These are phyloP conservation scores for Dascillus cervinus DNA, from an alignment of 2,888 invertebrate species.

Conservation along the genomic window DNA sequence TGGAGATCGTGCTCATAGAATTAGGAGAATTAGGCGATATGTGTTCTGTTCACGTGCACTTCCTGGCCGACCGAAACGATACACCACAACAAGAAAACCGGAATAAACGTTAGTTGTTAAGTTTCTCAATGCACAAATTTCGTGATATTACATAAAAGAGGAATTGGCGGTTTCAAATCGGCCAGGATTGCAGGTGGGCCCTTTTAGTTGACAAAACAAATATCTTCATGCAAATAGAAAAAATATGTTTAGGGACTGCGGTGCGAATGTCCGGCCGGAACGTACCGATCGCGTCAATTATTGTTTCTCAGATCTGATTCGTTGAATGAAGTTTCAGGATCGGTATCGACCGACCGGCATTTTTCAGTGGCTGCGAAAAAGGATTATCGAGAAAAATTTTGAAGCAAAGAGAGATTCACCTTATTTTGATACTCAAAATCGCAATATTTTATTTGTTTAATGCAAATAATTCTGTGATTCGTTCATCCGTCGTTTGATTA, in stretches of 20 bases:
- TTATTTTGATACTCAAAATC: constrained; percentile 35
- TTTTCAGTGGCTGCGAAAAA: constrained; percentile 40
- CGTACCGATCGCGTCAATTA: constrained; percentile 36
- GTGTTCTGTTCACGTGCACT: constrained; percentile 36
- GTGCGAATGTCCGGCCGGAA: constrained; percentile 35
- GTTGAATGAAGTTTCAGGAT: too few species aligned
- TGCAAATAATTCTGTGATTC: constrained; percentile 19
- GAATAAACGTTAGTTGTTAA: too few species aligned
- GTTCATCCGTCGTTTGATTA: too few species aligned
- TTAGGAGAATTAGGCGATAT: constrained; percentile 40
- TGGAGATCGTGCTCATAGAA: constrained; percentile 41
- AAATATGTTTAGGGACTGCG: constrained; percentile 40
- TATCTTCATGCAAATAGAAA: constrained; percentile 40
- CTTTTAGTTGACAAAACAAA: constrained; percentile 34
- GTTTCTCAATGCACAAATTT: too few species aligned
- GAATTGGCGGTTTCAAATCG: constrained; percentile 17
- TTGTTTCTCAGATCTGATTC: too few species aligned
- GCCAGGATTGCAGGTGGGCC: constrained; percentile 23
- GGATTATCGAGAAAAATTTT: too few species aligned
- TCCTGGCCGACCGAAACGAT: too few species aligned
- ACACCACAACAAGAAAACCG: too few species aligned
- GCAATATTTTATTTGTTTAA: constrained; percentile 26
- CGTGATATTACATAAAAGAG: too few species aligned
- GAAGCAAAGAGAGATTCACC: constrained; percentile 34
- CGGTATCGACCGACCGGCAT: constrained; percentile 37